A percentile compares a stretch with the other conserved stretches of the same genome.
phyloP scores from a whole-genome alignment of 2,113 vertebrate species.

The Mormyrus lacerda region DNA sequence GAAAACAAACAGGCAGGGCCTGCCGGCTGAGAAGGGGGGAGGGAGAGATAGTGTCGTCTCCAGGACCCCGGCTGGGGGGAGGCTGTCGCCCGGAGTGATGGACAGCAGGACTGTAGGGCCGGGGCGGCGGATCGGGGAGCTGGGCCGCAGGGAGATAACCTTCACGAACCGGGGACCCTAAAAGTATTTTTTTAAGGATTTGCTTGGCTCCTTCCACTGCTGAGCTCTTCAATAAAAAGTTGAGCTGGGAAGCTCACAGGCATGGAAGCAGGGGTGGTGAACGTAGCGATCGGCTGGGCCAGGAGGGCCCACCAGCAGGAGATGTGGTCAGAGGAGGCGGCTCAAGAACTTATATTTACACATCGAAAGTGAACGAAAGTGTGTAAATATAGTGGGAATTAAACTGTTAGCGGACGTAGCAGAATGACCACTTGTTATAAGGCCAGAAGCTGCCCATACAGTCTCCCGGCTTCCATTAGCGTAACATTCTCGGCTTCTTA shows the following conservation, averaged over 20 bases:
- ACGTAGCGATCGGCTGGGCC: neutral
- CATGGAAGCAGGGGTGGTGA: neutral
- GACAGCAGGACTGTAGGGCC: conserved; percentile 22
- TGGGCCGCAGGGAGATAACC: neutral
- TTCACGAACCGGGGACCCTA: neutral
- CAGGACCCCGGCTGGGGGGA: conserved; percentile 40
- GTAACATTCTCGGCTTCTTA: neutral
- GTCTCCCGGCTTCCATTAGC: neutral
- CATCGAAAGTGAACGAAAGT: neutral
- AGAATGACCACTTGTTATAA: neutral
- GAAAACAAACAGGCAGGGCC: conserved; percentile 39
- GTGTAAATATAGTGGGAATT: neutral
- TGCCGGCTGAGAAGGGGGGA: conserved; percentile 16
- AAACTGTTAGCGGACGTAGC: neutral
- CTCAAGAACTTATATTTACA: neutral
- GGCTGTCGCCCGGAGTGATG: conserved; percentile 20
- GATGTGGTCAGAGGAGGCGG: neutral
- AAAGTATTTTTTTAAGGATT: neutral
- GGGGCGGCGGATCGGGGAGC: neutral
- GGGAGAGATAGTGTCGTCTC: conserved; percentile 53
- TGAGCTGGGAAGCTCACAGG: neutral
- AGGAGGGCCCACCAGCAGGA: neutral
- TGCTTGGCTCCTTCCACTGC: neutral
- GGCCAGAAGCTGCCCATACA: neutral
- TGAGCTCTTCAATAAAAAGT: neutral